phyloP scores from a whole-genome alignment of 1,140 invertebrate genomes.

The Elymnias hypermnestra region DNA sequence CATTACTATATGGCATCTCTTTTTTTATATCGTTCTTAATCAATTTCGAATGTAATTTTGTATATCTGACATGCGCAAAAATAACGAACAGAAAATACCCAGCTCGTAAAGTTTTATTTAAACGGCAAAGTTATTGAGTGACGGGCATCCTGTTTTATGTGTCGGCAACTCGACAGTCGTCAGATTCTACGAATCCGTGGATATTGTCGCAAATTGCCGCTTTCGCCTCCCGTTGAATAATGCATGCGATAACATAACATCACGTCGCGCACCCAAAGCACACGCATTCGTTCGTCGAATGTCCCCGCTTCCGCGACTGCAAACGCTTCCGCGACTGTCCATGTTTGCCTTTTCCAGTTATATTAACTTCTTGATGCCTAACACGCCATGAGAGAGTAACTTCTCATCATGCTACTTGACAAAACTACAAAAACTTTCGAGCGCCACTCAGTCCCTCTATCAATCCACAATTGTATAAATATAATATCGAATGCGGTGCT shows the following conservation, averaged over 20 bases:
- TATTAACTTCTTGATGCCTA: too few relatives aligned
- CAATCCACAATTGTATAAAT: too few relatives aligned
- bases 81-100: conserved; percentile 21
- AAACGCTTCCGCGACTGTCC: conserved; percentile 15
- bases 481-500: too few relatives aligned
- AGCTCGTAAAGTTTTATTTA: conserved; percentile 49
- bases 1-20: too few relatives aligned
- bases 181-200: conserved; percentile 67
- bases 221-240: conserved; percentile 73
- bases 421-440: too few relatives aligned
- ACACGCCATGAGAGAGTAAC: too few relatives aligned
- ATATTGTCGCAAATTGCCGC: conserved; percentile 75
- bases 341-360: too few relatives aligned
- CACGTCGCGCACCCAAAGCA: conserved; percentile 49
- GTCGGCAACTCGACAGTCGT: conserved; percentile 62
- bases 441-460: too few relatives aligned
- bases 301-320: conserved; percentile 11
- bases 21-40: too few relatives aligned
- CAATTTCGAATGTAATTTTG: too few relatives aligned
- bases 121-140: conserved; percentile 64
- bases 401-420: too few relatives aligned
- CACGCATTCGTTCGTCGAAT: conserved; percentile 8
- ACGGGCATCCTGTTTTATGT: conserved; percentile 63
- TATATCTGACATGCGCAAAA: too few relatives aligned
- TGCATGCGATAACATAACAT: conserved; percentile 73